Evolutionary conservation across 2,888 invertebrate species (phyloP), one percentile per base, ranked within the genome.

Genomic region (Limnephilus lunatus): DNA sequence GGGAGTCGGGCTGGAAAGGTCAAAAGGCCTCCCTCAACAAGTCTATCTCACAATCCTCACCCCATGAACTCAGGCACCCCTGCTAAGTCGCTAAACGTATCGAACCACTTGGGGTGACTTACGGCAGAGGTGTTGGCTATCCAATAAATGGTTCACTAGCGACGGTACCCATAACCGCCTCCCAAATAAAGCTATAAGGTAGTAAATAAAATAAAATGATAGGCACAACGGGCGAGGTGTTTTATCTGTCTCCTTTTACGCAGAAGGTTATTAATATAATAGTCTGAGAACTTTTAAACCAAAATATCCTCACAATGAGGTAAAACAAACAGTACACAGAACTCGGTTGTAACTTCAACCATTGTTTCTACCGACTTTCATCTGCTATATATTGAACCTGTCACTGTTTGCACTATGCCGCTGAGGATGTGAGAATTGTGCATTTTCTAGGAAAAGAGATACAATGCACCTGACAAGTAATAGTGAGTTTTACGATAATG

Each of bases 401-500:
- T 35, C 35, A 15, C 19, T 31, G 32, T 15, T 35, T 83, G 19
- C n/a, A n/a, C 32, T 15, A 19, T 35, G 19, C 83, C 35, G 19
- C 83, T 15, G 83, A 83, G 32, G 35, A 32, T 83, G 32, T 31
- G 19, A 83, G 83, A 19, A 32, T 83, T 83, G 83, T 83, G 83
- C 35, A 32, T 39, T 83, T 83, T 35, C 83, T 83, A 32, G 35
- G 83, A 83, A 83, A 83, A n/a, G 83, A 35, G 25, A 83, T 12
- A 83, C 83, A 83, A 83, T 83, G n/a, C 83, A 39, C 35, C 83
- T 35, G 35, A 83, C 83, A 83, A 35, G 83, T 83, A 35, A 83
- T 35, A 32, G 32, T 35, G 19, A 83, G 83, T 83, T 83, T 83
- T 83, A 83, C 35, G 83, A 83, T 19, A 25, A 32, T 83, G 35